These are phyloP conservation scores for Noctuana brunneofusca DNA, from an alignment of 2,888 invertebrate genomes.

Conservation along the genomic window DNA sequence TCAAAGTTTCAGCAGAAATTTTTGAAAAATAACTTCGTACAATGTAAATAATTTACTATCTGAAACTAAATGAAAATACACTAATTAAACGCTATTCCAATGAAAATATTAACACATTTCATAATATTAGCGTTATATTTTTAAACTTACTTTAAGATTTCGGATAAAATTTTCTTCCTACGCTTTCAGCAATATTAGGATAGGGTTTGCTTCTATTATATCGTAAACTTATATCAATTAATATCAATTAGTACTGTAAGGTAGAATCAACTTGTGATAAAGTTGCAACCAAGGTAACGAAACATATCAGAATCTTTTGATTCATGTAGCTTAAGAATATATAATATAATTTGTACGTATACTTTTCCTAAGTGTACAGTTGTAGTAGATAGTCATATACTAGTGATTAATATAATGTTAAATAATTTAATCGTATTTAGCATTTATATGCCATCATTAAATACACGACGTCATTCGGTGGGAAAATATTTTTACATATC, in stretches of 20 bases:
- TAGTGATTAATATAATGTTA: constrained; percentile 35
- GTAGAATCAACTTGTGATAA: constrained; percentile 80
- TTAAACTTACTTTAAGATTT: constrained; percentile 39
- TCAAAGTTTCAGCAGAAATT: background rate
- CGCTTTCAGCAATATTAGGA: constrained; percentile 71
- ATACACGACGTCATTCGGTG: constrained; percentile 46
- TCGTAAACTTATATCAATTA: constrained; percentile 62
- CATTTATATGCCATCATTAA: constrained; percentile 42
- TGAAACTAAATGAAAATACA: background rate
- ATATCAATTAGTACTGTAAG: constrained; percentile 69
- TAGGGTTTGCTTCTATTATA: constrained; percentile 51
- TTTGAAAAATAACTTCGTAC: background rate
- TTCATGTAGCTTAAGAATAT: constrained; percentile 78
- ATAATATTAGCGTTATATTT: constrained; percentile 42
- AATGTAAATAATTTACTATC: background rate
- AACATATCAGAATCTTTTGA: constrained; percentile 88
- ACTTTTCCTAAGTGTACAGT: constrained; percentile 60
- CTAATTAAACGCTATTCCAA: background rate
- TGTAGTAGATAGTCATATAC: constrained; percentile 36
- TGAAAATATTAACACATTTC: background rate
- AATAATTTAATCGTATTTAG: constrained; percentile 39
- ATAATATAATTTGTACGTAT: constrained; percentile 40
- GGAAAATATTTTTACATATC: too few relatives aligned
- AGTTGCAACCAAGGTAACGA: constrained; percentile 88
- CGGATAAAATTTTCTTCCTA: constrained; percentile 42